phyloP scores from a whole-genome alignment of 2,888 invertebrate species.

The Acrobasis consociella region DNA sequence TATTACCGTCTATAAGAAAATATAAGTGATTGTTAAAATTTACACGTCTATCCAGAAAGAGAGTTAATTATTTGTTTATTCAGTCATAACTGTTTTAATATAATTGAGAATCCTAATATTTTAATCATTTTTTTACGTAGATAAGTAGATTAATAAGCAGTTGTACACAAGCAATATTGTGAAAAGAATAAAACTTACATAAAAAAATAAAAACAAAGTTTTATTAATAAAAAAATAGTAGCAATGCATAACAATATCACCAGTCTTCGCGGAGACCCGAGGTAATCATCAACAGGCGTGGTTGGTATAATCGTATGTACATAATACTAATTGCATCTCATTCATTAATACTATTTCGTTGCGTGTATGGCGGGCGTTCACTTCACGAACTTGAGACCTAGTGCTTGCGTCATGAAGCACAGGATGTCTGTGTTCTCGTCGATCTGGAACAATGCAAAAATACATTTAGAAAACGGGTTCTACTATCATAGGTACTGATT shows the following conservation, averaged over 20 bases:
- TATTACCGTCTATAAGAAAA: no score
- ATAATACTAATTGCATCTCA: conserved; percentile 65
- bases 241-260: conserved; percentile 80
- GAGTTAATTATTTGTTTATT: no score
- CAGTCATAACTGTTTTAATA: no score
- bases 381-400: conserved; percentile 85
- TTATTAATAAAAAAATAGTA: conserved; percentile 70
- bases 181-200: conserved; percentile 31
- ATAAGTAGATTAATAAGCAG: no score
- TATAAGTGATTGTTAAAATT: no score
- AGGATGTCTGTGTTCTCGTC: conserved; percentile 96
- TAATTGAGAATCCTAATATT: no score
- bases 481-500: no score
- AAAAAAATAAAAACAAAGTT: conserved; percentile 75
- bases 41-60: no score
- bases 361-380: conserved; percentile 46
- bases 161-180: no score
- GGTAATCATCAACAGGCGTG: conserved; percentile 71
- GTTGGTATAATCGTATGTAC: conserved; percentile 59
- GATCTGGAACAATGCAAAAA: conserved; percentile 85
- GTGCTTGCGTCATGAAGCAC: conserved; percentile 89
- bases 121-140: no score
- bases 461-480: not conserved
- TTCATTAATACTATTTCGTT: conserved; percentile 44
- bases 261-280: conserved; percentile 63